phyloP scores from a whole-genome alignment of 2,888 invertebrate genomes.

The Molanna angustata region DNA sequence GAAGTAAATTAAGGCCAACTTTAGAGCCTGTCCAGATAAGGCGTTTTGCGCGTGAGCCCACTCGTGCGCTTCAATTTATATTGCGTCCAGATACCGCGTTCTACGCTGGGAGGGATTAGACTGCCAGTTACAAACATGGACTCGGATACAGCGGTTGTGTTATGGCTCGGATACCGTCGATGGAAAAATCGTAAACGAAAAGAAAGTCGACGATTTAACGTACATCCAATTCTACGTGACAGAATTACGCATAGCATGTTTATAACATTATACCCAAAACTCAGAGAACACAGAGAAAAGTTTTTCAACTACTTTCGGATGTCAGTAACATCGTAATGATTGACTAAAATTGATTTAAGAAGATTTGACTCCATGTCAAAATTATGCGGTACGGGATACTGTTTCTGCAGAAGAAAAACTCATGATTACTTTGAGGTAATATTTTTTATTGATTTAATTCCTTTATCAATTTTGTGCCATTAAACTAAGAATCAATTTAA shows the following conservation, averaged over 20 bases:
- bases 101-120: no score
- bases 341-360: not conserved
- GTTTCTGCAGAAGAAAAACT: conserved; percentile 10
- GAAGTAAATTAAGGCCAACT: no score
- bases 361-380: conserved; percentile 6
- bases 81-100: no score
- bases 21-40: no score
- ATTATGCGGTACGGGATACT: conserved; percentile 1
- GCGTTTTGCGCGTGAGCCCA: no score
- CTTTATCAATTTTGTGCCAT: no score
- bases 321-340: conserved; percentile 25
- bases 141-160: conserved; percentile 1
- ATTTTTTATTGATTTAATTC: not conserved
- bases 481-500: no score
- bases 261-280: conserved; percentile 32
- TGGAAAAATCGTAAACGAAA: not conserved
- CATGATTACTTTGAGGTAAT: conserved; percentile 6
- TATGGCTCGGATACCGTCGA: conserved; percentile 7
- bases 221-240: conserved; percentile 16
- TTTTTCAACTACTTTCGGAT: conserved; percentile 33
- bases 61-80: no score
- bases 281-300: conserved; percentile 31
- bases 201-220: conserved; percentile 1
- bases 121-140: not conserved
- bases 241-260: conserved; percentile 32